Percentiles rank a stretch among this genome's conserved stretches.
Conservation (phyloP, 2,113 vertebrate species). For the Xenotilapia flavipinnis region DNA sequence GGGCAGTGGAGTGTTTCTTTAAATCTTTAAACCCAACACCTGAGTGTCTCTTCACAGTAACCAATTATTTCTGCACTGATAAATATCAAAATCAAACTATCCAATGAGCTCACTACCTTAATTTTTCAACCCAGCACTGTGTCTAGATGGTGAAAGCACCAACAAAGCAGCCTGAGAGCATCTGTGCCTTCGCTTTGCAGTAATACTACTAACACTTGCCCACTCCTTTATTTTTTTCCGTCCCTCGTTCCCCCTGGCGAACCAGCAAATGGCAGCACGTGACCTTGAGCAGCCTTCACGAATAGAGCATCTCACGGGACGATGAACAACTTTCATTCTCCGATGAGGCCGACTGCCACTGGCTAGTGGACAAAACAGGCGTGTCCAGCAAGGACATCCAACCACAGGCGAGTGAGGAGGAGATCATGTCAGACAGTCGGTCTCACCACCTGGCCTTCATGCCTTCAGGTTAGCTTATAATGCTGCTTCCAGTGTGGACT, state of each 20-base stretch:
- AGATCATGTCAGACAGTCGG: background rate
- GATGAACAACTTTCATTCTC: background rate
- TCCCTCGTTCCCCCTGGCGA: background rate
- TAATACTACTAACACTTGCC: background rate
- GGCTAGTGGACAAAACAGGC: slow-evolving; percentile 8
- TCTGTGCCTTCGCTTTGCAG: background rate
- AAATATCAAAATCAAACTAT: background rate
- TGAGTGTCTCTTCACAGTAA: background rate
- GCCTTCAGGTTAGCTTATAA: slow-evolving; percentile 27
- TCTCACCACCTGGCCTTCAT: slow-evolving; percentile 23
- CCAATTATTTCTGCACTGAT: background rate
- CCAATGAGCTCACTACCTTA: background rate
- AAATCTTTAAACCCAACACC: background rate
- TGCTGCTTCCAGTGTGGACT: background rate
- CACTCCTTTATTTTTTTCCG: background rate
- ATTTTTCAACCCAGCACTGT: background rate
- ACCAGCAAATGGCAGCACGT: background rate
- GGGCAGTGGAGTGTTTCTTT: background rate
- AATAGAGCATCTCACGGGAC: background rate
- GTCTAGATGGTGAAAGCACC: background rate
- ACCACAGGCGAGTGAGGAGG: background rate
- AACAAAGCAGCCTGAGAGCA: background rate
- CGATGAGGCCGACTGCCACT: background rate
- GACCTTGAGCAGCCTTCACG: slow-evolving; percentile 39
- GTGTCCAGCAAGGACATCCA: background rate